Conservation (phyloP, 2,888 invertebrate species). For the Eugnorisma glareosa region DNA sequence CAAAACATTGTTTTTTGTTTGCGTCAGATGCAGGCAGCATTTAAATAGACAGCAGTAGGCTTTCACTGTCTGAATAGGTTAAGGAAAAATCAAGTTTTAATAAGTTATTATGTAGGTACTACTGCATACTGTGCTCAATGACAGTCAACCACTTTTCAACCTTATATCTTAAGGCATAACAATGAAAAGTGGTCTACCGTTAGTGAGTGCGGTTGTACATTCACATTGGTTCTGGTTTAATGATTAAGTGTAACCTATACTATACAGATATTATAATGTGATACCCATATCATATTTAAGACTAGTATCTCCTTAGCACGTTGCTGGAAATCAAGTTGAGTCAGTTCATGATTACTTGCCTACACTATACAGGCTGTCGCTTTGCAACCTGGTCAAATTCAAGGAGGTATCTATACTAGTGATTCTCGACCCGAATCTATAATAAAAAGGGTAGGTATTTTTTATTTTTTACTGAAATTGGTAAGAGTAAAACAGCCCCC, state of each 20-base stretch:
- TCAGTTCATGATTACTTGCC: neutral
- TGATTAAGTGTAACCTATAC: slow-evolving; percentile 1
- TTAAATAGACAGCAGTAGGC: neutral
- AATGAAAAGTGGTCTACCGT: too few species aligned
- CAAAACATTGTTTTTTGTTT: too few species aligned
- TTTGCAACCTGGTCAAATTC: too few species aligned
- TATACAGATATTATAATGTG: neutral
- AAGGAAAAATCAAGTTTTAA: neutral
- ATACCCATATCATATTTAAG: slow-evolving; percentile 18
- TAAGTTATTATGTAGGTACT: neutral
- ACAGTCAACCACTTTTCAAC: too few species aligned
- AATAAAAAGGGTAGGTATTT: too few species aligned
- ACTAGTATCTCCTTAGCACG: neutral
- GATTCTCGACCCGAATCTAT: too few species aligned
- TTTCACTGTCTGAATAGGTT: neutral
- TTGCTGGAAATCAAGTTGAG: neutral
- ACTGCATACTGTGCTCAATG: too few species aligned
- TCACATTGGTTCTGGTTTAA: slow-evolving; percentile 11
- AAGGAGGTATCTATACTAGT: too few species aligned
- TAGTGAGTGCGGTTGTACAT: neutral
- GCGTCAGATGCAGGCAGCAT: neutral
- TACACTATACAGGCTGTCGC: too few species aligned
- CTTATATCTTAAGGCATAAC: too few species aligned
- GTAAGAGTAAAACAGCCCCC: too few species aligned
- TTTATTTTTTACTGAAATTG: too few species aligned